These are phyloP conservation scores for Lochmaea crataegi DNA, from an alignment of 2,888 invertebrate genomes.

Conservation along the genomic window DNA sequence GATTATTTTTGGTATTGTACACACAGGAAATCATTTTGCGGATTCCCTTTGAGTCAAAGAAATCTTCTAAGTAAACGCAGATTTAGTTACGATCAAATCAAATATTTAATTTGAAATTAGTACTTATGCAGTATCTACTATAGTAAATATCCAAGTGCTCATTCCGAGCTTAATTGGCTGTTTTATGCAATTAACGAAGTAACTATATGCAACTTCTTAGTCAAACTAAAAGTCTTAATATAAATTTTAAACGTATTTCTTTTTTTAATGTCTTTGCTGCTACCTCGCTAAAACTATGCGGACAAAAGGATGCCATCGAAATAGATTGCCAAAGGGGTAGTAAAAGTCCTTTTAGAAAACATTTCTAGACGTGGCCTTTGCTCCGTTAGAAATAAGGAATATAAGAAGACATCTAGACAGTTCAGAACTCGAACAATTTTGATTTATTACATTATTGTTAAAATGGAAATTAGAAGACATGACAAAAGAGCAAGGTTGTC, in stretches of 20 bases:
- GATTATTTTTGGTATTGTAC: background rate
- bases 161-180: background rate
- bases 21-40: background rate
- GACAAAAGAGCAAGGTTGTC: too few relatives aligned
- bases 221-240: too few relatives aligned
- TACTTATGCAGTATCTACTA: background rate
- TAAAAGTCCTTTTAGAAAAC: constrained; percentile 9
- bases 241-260: background rate
- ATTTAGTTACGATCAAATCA: background rate
- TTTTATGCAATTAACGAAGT: background rate
- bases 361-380: constrained; percentile 8
- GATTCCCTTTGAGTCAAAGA: background rate
- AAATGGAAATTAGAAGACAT: too few relatives aligned
- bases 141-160: background rate
- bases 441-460: too few relatives aligned
- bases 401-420: background rate
- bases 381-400: constrained; percentile 10
- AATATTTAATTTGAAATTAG: background rate
- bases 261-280: background rate
- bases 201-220: background rate
- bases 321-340: constrained; percentile 14
- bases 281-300: background rate
- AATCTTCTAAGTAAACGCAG: background rate
- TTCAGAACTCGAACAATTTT: background rate
- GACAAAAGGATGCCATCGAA: background rate